Evolutionary conservation across 30 jellyfish, hydroid and myxozoan genomes (phyloP).

Genomic region (Hydra vulgaris): DNA sequence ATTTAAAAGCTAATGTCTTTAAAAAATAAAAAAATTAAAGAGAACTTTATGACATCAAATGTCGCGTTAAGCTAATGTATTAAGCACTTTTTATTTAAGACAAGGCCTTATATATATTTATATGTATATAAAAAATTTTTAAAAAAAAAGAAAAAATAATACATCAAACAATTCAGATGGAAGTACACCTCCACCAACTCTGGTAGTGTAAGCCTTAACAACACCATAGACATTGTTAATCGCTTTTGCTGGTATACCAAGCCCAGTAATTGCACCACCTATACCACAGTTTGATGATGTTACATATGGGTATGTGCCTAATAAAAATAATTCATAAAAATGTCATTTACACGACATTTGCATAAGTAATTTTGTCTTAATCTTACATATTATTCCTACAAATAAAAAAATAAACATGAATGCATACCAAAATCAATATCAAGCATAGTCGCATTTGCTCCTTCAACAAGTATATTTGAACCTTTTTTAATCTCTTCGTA

Average conservation of each 20-base stretch:
- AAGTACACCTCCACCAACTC: constrained; percentile 97
- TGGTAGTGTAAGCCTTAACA: constrained; percentile 94
- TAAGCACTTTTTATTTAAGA: too few species aligned
- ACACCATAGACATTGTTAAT: constrained; percentile 67
- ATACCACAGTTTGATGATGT: constrained; percentile 93
- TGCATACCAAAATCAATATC: constrained; percentile 97
- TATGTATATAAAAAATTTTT: too few species aligned
- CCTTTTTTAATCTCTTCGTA: constrained; percentile 50
- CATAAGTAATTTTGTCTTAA: too few species aligned
- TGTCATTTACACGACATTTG: neutral
- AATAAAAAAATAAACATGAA: neutral
- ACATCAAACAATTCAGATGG: constrained; percentile 97
- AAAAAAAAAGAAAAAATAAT: constrained; percentile 3
- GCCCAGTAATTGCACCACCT: constrained; percentile 99
- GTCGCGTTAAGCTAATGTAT: too few species aligned
- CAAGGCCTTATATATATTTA: neutral
- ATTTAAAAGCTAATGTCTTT: too few species aligned
- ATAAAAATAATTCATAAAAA: neutral
- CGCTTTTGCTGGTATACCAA: constrained; percentile 81
- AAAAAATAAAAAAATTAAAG: too few species aligned
- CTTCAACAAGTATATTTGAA: constrained; percentile 73
- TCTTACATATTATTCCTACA: too few species aligned
- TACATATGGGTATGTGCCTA: constrained; percentile 98
- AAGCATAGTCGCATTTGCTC: constrained; percentile 97
- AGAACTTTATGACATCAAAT: too few species aligned